Conservation (phyloP, 2,888 invertebrate genomes). For the Caenorhabditis sp. region DNA sequence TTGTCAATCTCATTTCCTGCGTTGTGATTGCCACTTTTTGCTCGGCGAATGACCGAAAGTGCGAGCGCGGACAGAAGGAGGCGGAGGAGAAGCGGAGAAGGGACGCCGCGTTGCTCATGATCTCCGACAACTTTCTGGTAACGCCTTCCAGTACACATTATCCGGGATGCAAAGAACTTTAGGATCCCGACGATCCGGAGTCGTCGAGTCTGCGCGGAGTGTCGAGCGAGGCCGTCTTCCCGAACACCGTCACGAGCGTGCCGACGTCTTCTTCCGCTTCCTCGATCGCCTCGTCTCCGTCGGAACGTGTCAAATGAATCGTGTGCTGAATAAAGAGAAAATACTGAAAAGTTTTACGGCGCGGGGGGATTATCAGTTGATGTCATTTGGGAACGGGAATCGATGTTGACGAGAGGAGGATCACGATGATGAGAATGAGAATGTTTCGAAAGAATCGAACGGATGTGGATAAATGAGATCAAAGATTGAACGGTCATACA, state of each 20-base stretch:
- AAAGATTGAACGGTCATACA: no score
- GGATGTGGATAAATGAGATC: no score
- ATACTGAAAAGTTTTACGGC: no score
- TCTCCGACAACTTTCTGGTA: slow-evolving; percentile 19
- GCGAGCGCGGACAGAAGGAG: slow-evolving; percentile 17
- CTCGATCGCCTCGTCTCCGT: background rate
- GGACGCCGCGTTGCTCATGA: slow-evolving; percentile 12
- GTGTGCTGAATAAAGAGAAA: no score
- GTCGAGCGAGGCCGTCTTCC: slow-evolving; percentile 24
- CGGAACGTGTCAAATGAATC: no score
- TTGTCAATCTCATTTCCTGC: slow-evolving; percentile 45
- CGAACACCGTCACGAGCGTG: slow-evolving; percentile 19
- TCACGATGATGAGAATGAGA: no score
- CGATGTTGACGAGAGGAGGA: no score
- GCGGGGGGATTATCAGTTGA: no score
- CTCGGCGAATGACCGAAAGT: slow-evolving; percentile 30
- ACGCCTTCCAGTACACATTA: no score
- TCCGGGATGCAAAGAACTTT: background rate
- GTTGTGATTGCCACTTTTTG: slow-evolving; percentile 31
- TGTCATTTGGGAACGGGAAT: no score
- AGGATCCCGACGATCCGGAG: slow-evolving; percentile 44
- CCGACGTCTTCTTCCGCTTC: background rate
- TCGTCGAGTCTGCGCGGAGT: slow-evolving; percentile 36
- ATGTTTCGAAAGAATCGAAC: no score
- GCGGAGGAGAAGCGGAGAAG: background rate